These are phyloP conservation scores for Drosophila baimaii DNA, from an alignment of 1,140 invertebrate genomes.

Conservation along the genomic window DNA sequence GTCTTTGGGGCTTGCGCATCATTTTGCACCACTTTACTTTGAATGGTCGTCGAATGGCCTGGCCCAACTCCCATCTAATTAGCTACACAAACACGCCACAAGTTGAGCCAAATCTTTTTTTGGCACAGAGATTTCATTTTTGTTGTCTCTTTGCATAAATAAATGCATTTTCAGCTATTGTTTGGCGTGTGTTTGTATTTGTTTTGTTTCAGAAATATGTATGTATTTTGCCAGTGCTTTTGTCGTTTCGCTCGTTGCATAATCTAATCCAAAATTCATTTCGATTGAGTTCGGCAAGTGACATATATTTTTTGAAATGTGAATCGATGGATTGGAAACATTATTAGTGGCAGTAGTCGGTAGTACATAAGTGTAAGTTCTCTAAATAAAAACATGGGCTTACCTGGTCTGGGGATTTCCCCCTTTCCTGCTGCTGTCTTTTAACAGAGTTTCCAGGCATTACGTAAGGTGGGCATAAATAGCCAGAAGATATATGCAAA, in stretches of 20 bases:
- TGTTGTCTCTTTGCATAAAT: conserved; percentile 69
- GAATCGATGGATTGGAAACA: background rate
- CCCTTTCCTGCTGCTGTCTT: background rate
- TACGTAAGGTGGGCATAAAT: conserved; percentile 31
- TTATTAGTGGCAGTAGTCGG: background rate
- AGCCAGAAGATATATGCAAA: conserved; percentile 39
- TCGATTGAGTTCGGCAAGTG: conserved; percentile 57
- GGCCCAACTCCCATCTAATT: conserved; percentile 66
- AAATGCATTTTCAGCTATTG: conserved; percentile 67
- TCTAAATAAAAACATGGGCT: background rate
- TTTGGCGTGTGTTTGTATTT: conserved; percentile 28
- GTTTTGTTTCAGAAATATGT: conserved; percentile 51
- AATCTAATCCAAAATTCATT: conserved; percentile 64
- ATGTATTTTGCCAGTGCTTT: conserved; percentile 58
- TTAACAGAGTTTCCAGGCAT: conserved; percentile 1
- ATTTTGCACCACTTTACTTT: conserved; percentile 63
- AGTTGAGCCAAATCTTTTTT: conserved; percentile 39
- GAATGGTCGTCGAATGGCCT: conserved; percentile 41
- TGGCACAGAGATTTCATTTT: conserved; percentile 50
- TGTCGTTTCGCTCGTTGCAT: conserved; percentile 27
- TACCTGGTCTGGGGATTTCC: background rate
- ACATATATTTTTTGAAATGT: conserved; percentile 36
- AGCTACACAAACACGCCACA: conserved; percentile 64
- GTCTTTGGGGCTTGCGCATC: conserved; percentile 37
- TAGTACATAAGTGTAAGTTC: no score